Evolutionary conservation across 1,140 invertebrate species (phyloP).

Genomic region (Scaptodrosophila lebanonensis): DNA sequence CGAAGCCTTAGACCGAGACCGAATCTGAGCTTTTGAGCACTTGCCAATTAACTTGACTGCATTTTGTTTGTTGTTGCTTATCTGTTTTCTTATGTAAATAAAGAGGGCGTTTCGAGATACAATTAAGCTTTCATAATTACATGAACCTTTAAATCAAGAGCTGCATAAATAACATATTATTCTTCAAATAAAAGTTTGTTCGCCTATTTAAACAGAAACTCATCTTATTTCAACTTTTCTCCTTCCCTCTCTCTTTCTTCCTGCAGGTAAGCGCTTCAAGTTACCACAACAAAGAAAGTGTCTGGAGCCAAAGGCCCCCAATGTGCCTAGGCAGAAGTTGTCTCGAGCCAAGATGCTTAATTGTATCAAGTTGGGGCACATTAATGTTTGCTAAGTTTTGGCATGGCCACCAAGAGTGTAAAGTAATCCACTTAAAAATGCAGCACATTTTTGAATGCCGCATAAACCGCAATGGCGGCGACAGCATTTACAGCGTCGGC

Average conservation of each 20-base stretch:
- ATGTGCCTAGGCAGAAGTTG: too few relatives aligned
- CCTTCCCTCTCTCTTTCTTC: background rate
- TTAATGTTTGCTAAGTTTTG: background rate
- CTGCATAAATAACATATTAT: background rate
- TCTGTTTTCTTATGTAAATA: too few relatives aligned
- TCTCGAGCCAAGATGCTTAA: too few relatives aligned
- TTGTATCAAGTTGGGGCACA: too few relatives aligned
- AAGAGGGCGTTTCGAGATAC: too few relatives aligned
- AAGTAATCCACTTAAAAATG: conserved; percentile 31
- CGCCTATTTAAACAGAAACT: too few relatives aligned
- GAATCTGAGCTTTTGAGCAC: too few relatives aligned
- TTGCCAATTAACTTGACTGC: too few relatives aligned
- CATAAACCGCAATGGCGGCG: conserved; percentile 1
- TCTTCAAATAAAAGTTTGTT: too few relatives aligned
- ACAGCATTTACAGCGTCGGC: conserved; percentile 8
- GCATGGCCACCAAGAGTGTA: background rate
- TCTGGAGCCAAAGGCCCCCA: conserved; percentile 6
- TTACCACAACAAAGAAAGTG: background rate
- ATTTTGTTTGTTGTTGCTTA: too few relatives aligned
- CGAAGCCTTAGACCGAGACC: background rate
- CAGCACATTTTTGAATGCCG: conserved; percentile 30
- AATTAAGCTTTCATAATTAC: conserved; percentile 29
- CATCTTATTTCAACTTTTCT: background rate
- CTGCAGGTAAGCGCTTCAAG: conserved; percentile 26
- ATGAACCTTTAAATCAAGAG: conserved; percentile 11